Conservation (phyloP, 2,113 vertebrate genomes). For the Galeopterus variegatus region DNA sequence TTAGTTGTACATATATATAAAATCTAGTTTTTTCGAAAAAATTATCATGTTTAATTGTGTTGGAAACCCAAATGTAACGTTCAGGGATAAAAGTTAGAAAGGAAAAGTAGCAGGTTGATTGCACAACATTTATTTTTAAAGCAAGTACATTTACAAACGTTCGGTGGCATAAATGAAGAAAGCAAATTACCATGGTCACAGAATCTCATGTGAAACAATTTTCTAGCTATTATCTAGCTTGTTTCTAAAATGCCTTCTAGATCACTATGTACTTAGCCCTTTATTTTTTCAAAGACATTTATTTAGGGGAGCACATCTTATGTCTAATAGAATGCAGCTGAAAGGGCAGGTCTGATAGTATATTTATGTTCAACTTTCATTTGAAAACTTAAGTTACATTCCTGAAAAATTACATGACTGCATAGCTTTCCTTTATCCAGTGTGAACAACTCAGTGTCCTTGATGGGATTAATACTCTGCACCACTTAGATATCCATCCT, state of each 20-base stretch:
- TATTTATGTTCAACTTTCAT: background rate
- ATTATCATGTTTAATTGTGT: background rate
- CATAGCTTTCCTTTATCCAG: background rate
- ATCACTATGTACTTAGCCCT: background rate
- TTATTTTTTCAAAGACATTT: background rate
- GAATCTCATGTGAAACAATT: background rate
- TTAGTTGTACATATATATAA: conserved; percentile 4
- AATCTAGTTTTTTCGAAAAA: background rate
- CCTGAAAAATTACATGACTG: background rate
- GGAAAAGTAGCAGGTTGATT: background rate
- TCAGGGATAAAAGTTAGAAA: background rate
- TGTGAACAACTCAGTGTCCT: background rate
- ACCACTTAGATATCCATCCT: background rate
- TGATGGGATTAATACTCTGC: background rate
- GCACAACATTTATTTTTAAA: background rate
- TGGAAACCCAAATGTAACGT: background rate
- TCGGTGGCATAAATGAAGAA: background rate
- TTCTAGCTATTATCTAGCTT: background rate
- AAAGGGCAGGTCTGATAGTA: background rate
- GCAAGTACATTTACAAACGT: background rate
- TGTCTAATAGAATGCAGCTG: background rate
- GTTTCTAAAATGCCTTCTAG: background rate
- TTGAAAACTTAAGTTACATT: background rate
- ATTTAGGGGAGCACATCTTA: background rate
- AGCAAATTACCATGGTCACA: background rate